Evolutionary conservation across 1,140 invertebrate species (phyloP), one percentile per base, ranked within the genome.

Genomic region (Metopolophium dirhodum): DNA sequence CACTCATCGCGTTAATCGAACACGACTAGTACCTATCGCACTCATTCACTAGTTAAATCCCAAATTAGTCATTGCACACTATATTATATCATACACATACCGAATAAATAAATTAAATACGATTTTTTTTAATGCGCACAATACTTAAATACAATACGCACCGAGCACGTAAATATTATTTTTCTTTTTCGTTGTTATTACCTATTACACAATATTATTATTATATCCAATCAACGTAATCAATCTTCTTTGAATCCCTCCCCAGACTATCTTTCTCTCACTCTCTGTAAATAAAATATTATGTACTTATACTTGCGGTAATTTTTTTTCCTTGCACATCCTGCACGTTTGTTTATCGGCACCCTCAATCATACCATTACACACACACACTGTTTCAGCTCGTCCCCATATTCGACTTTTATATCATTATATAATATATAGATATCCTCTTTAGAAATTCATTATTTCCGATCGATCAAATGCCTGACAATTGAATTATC

Each of bases 401-500:
- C 49, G n/a, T 89, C n/a, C 49, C n/a, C 87, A 51, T 47, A 54
- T 35, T 89, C n/a, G n/a, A 22, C 47, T 37, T 8, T 51, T 88
- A 87, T 47, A 49, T 30, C 37, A 51, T 30, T 77, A 51, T 47
- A 87, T 87, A 22, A 35, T 49, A 87, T 35, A 88, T 18, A 83
- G 23, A 89, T 47, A 41, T 89, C 7, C 35, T 89, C 49, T 89
- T 89, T 23, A 37, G 51, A 41, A 89, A 57, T 89, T 41, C 41
- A 45, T 68, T 18, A 68, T 68, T 68, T 68, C 7, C 89, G 54
- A 68, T 90, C 89, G 57, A 90, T 68, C 54, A 68, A 61, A 90
- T 68, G 18, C 30, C 54, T 35, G 88, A 89, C 88, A 89, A 26
- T 89, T 89, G 88, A 54, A 89, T 89, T 41, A 89, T 89, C 88